Evolutionary conservation across 2,888 invertebrate species (phyloP), one percentile per base, ranked within the genome.

Genomic region (Agelastica alni): DNA sequence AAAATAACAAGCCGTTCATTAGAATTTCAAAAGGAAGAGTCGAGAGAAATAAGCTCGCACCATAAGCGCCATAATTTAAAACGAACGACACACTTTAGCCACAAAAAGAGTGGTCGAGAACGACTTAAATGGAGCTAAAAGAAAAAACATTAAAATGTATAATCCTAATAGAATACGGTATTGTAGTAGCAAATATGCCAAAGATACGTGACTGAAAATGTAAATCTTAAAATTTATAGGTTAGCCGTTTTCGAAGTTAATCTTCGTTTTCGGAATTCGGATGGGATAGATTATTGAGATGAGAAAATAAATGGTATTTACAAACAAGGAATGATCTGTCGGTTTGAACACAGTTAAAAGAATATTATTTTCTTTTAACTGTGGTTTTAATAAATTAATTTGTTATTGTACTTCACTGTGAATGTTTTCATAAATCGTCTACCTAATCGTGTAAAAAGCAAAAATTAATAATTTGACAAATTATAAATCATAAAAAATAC

Each of bases 121-220:
- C n/a, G 34, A 53, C 55, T 51, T 41, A 53, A 53, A 51, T 36
- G 34, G 36, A 34, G 16, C 26, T 44, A 42, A 30, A 37, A 47
- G 32, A 53, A 54, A 56, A 56, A n/a, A n/a, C 49, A 49, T 45
- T 53, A 53, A 44, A 53, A 51, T 22, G 42, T 44, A 58, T 51
- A 52, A 58, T 54, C 53, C 58, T 36, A 52, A 54, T 55, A 53
- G 48, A 45, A 52, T 52, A 39, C 39, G 51, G 51, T 39, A 58
- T 58, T 55, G 51, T 51, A 52, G 54, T 54, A 52, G 52, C 54
- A 58, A 58, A 58, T 58, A 47, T 43, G 51, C 41, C 34, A 36
- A 12, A 20, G 32, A 41, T 44, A 55, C 58, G 58, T 57, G 53
- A 54, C 53, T 52, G 13, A 52, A 58, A 51, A 37, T 52, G 45